These are phyloP conservation scores for Eristalis pertinax DNA, from an alignment of 2,888 invertebrate species.

Conservation along the genomic window DNA sequence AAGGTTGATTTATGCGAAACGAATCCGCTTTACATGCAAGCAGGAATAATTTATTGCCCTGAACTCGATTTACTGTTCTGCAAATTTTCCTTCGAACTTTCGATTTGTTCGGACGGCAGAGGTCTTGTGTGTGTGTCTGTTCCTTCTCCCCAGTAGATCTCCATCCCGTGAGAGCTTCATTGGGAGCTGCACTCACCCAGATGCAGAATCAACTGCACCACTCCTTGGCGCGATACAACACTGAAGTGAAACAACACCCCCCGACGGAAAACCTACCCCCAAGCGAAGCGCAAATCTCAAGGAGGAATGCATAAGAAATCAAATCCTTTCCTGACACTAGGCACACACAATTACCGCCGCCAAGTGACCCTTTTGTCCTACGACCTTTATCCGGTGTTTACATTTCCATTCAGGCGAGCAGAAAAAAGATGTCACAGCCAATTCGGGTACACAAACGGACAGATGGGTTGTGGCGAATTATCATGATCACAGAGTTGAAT, in stretches of 20 bases:
- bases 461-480: conserved; percentile 62
- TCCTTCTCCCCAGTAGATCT: neutral
- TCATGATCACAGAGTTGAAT: conserved; percentile 57
- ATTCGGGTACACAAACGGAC: conserved; percentile 52
- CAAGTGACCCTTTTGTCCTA: conserved; percentile 69
- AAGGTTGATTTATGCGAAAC: conserved; percentile 72
- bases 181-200: neutral
- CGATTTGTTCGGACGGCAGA: conserved; percentile 26
- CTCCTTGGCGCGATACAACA: neutral
- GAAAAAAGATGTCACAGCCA: conserved; percentile 63
- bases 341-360: conserved; percentile 50
- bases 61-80: conserved; percentile 61
- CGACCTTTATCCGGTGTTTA: conserved; percentile 75
- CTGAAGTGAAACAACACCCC: neutral
- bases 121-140: neutral
- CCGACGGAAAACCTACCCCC: neutral
- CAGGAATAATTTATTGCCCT: conserved; percentile 66
- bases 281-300: neutral
- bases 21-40: conserved; percentile 68
- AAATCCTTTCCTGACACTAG: conserved; percentile 20
- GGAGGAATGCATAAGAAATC: conserved; percentile 7
- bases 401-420: conserved; percentile 77
- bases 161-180: neutral
- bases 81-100: conserved; percentile 58
- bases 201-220: conserved; percentile 22